Percentiles rank a stretch among this genome's conserved stretches.
Conservation (phyloP, 1,140 invertebrate genomes). For the Whitmania pigra region DNA sequence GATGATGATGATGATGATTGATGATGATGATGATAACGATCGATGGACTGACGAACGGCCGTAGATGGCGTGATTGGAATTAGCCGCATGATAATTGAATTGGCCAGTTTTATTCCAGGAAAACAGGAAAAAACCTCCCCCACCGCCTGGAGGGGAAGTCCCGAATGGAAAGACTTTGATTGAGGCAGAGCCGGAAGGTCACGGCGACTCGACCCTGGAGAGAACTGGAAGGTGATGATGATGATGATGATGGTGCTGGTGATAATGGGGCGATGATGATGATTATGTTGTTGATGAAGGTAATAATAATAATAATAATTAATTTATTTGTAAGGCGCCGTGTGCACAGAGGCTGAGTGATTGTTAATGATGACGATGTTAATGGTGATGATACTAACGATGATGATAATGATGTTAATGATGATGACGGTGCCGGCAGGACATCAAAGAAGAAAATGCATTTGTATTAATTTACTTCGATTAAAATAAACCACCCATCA, state of each 20-base stretch:
- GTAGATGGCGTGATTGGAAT: too few relatives aligned
- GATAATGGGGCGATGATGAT: background rate
- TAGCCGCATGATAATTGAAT: too few relatives aligned
- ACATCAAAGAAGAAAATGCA: background rate
- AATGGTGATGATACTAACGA: background rate
- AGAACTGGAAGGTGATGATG: conserved; percentile 57
- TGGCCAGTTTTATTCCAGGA: conserved; percentile 9
- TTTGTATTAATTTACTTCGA: background rate
- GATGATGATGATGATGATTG: background rate
- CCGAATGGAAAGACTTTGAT: conserved; percentile 32
- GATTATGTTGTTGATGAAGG: too few relatives aligned
- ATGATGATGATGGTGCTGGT: background rate
- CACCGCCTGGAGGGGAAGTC: conserved; percentile 22
- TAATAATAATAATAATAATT: background rate
- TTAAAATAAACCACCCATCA: too few relatives aligned
- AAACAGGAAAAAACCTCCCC: conserved; percentile 18
- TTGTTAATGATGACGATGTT: background rate
- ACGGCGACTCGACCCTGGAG: conserved; percentile 47
- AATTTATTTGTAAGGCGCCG: too few relatives aligned
- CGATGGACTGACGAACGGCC: too few relatives aligned
- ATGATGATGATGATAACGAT: too few relatives aligned
- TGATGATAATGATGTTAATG: background rate
- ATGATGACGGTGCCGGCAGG: background rate
- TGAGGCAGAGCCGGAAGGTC: conserved; percentile 65
- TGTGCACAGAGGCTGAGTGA: too few relatives aligned